A percentile compares a stretch with the other conserved stretches of the same genome.
phyloP scores from a whole-genome alignment of 2,888 invertebrate species.

The Eristalis tenax region DNA sequence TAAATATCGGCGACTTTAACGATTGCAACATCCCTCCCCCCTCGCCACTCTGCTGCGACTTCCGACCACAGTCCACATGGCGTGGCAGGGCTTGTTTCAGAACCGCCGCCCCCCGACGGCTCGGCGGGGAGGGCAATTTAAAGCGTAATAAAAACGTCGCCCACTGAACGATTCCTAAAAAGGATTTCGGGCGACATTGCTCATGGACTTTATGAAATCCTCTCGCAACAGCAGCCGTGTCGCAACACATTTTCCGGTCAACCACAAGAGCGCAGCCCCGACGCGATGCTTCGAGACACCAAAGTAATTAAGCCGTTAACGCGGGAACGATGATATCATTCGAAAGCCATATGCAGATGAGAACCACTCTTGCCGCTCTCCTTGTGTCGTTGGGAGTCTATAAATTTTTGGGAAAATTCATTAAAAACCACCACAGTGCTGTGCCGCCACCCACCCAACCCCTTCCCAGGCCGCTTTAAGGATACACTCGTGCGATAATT shows the following conservation, averaged over 20 bases:
- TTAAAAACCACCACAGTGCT: constrained; percentile 38
- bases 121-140: constrained; percentile 59
- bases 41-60: background rate
- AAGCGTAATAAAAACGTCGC: constrained; percentile 65
- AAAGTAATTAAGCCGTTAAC: constrained; percentile 49
- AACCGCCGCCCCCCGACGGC: background rate
- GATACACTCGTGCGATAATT: constrained; percentile 67
- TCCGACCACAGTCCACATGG: background rate
- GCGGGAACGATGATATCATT: constrained; percentile 62
- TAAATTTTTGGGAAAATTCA: constrained; percentile 66
- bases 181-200: constrained; percentile 3
- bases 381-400: constrained; percentile 32
- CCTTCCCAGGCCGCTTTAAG: background rate
- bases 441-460: too few relatives aligned
- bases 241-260: constrained; percentile 23
- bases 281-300: constrained; percentile 24
- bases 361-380: background rate
- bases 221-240: constrained; percentile 33
- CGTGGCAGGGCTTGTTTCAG: background rate
- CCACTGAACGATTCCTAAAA: constrained; percentile 36
- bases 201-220: constrained; percentile 31
- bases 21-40: background rate
- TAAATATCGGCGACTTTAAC: constrained; percentile 46
- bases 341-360: constrained; percentile 61
- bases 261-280: constrained; percentile 47